These are phyloP conservation scores for Drosophila guanche DNA, from an alignment of 1,140 invertebrate genomes.

Conservation along the genomic window DNA sequence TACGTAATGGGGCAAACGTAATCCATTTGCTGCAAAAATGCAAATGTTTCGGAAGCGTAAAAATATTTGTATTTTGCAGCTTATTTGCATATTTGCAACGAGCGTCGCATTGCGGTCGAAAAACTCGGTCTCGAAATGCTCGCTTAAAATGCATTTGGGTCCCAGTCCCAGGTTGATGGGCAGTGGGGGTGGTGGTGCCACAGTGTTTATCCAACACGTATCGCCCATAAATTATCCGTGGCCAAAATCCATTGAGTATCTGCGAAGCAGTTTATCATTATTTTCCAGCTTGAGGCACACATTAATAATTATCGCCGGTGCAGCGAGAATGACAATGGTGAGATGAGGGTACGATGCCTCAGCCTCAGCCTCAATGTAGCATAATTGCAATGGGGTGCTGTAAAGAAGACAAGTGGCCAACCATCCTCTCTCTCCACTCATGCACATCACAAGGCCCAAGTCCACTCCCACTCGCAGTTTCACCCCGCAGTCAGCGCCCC, in stretches of 20 bases:
- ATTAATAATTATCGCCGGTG: slow-evolving; percentile 36
- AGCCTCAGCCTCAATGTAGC: not conserved
- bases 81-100: slow-evolving; percentile 48
- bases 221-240: slow-evolving; percentile 30
- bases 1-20: slow-evolving; percentile 6
- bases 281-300: slow-evolving; percentile 36
- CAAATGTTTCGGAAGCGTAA: slow-evolving; percentile 37
- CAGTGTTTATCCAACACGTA: slow-evolving; percentile 40
- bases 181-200: not conserved
- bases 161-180: slow-evolving; percentile 10
- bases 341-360: not conserved
- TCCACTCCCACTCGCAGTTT: not conserved
- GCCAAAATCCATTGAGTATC: slow-evolving; percentile 26
- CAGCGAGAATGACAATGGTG: not conserved
- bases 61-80: slow-evolving; percentile 35
- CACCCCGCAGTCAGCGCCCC: not conserved
- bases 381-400: slow-evolving; percentile 7
- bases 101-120: slow-evolving; percentile 47
- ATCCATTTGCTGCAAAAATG: slow-evolving; percentile 16
- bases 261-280: slow-evolving; percentile 36
- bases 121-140: slow-evolving; percentile 26
- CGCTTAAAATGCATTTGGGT: slow-evolving; percentile 30
- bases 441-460: no score
- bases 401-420: no score
- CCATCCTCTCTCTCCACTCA: not conserved